Base-by-base conservation (phyloP, 2,888 invertebrate genomes). In the Scaptomyza polygonia region DNA sequence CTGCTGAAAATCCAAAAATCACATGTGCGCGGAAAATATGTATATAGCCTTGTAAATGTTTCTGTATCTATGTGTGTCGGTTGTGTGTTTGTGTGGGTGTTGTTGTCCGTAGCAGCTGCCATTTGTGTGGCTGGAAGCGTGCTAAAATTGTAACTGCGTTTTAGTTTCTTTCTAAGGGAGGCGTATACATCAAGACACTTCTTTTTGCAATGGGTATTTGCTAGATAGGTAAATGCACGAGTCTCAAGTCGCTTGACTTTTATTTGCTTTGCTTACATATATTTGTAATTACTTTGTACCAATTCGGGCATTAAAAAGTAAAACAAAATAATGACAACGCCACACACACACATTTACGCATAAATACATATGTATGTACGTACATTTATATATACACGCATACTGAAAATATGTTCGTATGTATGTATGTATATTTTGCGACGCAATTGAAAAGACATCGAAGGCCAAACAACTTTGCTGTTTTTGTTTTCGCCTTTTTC, bases 381-480 rank as follows among this genome's bases (percentile, higher is more conserved):
- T 9, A 21, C 6, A 12, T 29, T 3, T 12, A 29, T 21, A 45
- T 40, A 27, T 16, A 49, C 27, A 36, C 36, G 29, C 43, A 59
- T 29, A 57, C 7, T 27, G 12, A n/a, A 47, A 47, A 49, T 54
- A 53, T 43, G 40, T 29, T 27, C 27, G 29, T 21, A 14, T 62
- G 61, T 80, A 74, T n/a, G n/a, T n/a, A 21, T 21, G 21, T 21
- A 21, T 84, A 86, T 83, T 86, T 81, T 85, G 84, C 84, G 84
- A 80, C 84, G 84, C 84, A 85, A 86, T 85, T 83, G 78, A 83
- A 84, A 84, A 84, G 81, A 86, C 86, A 83, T 86, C 72, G 88
- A 85, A 85, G 88, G 84, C 84, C 88, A 88, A 85, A 85, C 84
- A 84, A 84, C 84, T 79, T 82, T 79, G 86, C 71, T 67, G 78